These are phyloP conservation scores for Semicossyphus pulcher DNA, from an alignment of 2,113 vertebrate species.

Conservation along the genomic window DNA sequence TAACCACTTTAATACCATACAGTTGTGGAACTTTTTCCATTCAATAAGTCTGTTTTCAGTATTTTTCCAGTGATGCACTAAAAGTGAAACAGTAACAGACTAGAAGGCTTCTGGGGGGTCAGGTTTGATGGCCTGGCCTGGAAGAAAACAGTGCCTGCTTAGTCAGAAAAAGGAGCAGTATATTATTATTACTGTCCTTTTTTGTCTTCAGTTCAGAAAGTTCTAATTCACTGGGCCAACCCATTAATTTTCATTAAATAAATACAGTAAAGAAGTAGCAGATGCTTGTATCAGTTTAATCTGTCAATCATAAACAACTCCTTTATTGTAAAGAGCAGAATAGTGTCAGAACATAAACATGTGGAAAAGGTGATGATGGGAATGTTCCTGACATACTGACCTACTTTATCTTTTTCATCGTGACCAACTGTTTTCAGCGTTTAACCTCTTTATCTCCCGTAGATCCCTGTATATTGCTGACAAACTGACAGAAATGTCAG, in stretches of 20 bases:
- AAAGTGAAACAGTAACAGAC: neutral
- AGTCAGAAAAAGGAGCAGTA: neutral
- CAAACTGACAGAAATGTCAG: slow-evolving; percentile 87
- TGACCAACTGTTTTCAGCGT: neutral
- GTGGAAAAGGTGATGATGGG: too few relatives aligned
- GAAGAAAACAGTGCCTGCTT: too few relatives aligned
- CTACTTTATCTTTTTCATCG: neutral
- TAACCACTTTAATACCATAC: neutral
- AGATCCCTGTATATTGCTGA: slow-evolving; percentile 26
- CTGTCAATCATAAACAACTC: too few relatives aligned
- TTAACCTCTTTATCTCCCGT: neutral
- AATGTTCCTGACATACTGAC: neutral
- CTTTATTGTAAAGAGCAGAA: too few relatives aligned
- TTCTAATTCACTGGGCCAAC: too few relatives aligned
- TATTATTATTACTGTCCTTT: neutral
- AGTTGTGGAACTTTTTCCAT: neutral
- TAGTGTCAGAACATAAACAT: too few relatives aligned
- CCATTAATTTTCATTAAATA: neutral
- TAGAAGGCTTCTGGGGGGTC: neutral
- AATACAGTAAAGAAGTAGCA: neutral
- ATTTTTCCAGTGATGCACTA: neutral
- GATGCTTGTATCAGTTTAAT: neutral
- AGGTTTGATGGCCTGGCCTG: neutral
- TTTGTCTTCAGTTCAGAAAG: neutral
- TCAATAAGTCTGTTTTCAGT: neutral